Percentiles rank a stretch among this genome's conserved stretches.
phyloP scores from a whole-genome alignment of 2,888 invertebrate species.

The Morpho achilles region DNA sequence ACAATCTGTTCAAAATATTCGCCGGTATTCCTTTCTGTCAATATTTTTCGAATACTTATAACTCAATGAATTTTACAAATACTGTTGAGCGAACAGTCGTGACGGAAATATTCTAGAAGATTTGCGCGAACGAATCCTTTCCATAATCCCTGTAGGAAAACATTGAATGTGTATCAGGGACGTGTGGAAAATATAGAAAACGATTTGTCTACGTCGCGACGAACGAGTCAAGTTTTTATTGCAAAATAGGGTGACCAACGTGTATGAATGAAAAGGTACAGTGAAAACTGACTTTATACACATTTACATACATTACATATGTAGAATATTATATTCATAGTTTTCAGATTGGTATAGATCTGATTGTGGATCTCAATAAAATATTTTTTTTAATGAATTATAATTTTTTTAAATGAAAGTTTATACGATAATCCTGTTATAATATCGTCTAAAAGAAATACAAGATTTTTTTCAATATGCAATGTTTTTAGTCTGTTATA shows the following conservation, averaged over 20 bases:
- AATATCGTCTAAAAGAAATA: too few relatives aligned
- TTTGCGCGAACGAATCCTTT: conserved; percentile 14
- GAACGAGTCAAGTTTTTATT: conserved; percentile 18
- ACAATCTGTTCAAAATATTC: neutral
- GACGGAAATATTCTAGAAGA: conserved; percentile 10
- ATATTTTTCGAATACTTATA: conserved; percentile 4
- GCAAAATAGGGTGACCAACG: neutral
- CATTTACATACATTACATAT: too few relatives aligned
- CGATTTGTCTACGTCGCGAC: conserved; percentile 26
- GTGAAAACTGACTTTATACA: too few relatives aligned
- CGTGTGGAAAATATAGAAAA: conserved; percentile 32
- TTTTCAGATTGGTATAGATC: too few relatives aligned
- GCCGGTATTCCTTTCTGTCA: neutral
- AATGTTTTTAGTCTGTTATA: neutral
- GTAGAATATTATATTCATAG: too few relatives aligned
- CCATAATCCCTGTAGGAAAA: conserved; percentile 25
- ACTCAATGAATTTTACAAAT: conserved; percentile 8
- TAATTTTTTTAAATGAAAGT: too few relatives aligned
- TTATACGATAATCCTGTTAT: too few relatives aligned
- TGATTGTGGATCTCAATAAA: too few relatives aligned
- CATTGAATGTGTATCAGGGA: conserved; percentile 27
- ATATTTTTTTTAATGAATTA: too few relatives aligned
- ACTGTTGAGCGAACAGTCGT: conserved; percentile 7
- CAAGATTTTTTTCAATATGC: too few relatives aligned
- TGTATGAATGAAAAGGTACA: neutral